Evolutionary conservation across 2,113 vertebrate genomes (phyloP), one percentile per base, ranked within the genome.

Genomic region (Sardina pilchardus): DNA sequence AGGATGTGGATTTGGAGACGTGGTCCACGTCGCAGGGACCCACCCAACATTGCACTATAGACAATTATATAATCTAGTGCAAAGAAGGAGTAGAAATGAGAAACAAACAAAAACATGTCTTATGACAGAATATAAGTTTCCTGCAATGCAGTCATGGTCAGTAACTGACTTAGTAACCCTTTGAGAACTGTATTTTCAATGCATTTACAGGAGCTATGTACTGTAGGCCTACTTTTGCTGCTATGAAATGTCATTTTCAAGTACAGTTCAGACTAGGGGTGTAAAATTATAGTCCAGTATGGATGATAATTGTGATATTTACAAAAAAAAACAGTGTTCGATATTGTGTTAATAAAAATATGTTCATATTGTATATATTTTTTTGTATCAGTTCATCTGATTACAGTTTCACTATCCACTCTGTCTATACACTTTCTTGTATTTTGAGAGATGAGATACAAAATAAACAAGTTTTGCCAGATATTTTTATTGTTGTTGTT

Each of bases 101-200:
- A 24, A 24, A n/a, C 19, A 59, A 1, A 21, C 1, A 24, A 59
- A 24, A 59, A 42, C 39, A 42, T 42, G 39, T 42, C 39, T 42
- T 97, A 96, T 96, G 82, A 85, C 94, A 93, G 94, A 96, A 93
- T 96, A 97, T 97, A 96, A 95, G 96, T 96, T 95, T 96, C 96
- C 96, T 96, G 93, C 67, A 94, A 94, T 47, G 81, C 86, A 88
- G 91, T 88, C 89, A 89, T 89, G 88, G 53, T 59, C 53, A 59
- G 21, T 21, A 5, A 59, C 48, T 50, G 48, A 50, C 12, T 16
- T 50, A 50, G 48, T 50, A 50, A 50, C 48, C 48, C 12, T 50
- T 50, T 50, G 48, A 50, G 48, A 50, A 17, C 48, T 50, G 48
- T 16, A 2, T 50, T 50, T 50, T 50, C 48, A 50, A 17, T 50